phyloP scores from a whole-genome alignment of 2,888 invertebrate species.

The Andrena haemorrhoa region DNA sequence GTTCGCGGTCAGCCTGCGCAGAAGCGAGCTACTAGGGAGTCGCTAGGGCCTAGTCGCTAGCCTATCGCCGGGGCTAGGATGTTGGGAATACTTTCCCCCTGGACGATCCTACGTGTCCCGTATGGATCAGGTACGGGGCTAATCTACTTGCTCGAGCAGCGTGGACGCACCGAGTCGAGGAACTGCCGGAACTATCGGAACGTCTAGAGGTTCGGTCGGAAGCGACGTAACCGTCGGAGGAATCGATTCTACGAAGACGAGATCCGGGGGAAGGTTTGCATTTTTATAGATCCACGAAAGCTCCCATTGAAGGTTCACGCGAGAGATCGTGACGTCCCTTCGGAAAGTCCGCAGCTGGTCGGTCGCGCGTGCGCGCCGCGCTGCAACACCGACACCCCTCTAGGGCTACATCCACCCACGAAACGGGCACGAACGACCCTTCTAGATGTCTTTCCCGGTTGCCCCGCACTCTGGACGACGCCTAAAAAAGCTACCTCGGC shows the following conservation, averaged over 20 bases:
- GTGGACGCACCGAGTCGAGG: too few relatives aligned
- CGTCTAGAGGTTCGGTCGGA: not conserved
- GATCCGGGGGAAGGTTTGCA: not conserved
- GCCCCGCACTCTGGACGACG: constrained; percentile 52
- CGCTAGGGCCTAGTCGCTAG: constrained; percentile 20
- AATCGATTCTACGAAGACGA: not conserved
- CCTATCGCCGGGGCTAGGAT: constrained; percentile 12
- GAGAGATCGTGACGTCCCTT: constrained; percentile 33
- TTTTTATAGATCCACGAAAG: not conserved
- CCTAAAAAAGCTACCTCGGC: constrained; percentile 46
- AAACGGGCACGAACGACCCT: constrained; percentile 18
- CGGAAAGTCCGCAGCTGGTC: constrained; percentile 72
- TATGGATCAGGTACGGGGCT: not conserved
- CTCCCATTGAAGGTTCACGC: constrained; percentile 25
- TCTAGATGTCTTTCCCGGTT: constrained; percentile 37
- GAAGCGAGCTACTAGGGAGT: constrained; percentile 56
- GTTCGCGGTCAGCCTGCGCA: constrained; percentile 58
- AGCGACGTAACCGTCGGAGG: not conserved
- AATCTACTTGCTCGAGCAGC: not conserved
- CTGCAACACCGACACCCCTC: constrained; percentile 60
- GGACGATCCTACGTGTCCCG: constrained; percentile 33
- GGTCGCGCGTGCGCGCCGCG: constrained; percentile 68
- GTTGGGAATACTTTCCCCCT: constrained; percentile 24
- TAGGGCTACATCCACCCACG: constrained; percentile 29
- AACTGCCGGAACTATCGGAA: too few relatives aligned